Evolutionary conservation across 2,888 invertebrate species (phyloP).

Genomic region (Drosophila pseudotalamancana): DNA sequence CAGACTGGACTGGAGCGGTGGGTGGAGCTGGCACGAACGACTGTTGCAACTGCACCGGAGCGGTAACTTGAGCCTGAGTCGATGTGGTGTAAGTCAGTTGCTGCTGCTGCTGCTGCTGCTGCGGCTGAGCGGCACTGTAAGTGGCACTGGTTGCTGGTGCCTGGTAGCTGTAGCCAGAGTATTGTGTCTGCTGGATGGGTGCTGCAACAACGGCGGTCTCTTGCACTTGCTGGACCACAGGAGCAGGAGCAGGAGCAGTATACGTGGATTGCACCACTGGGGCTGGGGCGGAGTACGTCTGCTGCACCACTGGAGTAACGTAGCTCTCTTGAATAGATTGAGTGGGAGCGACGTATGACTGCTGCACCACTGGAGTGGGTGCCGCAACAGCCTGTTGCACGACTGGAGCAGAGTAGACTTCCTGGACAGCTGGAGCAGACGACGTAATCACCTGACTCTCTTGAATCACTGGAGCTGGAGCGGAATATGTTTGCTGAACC

Average conservation of each 20-base stretch:
- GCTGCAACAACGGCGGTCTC: constrained; percentile 1
- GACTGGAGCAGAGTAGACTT: constrained; percentile 15
- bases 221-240: constrained; percentile 11
- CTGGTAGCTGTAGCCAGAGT: constrained; percentile 43
- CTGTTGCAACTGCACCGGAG: constrained; percentile 29
- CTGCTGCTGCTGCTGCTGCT: constrained; percentile 16
- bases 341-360: neutral
- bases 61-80: constrained; percentile 22
- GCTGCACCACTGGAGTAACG: neutral
- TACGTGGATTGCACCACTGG: neutral
- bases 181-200: constrained; percentile 18
- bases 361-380: neutral
- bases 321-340: constrained; percentile 1
- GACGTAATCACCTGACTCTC: constrained; percentile 1
- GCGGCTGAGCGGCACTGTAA: constrained; percentile 18
- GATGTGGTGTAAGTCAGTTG: constrained; percentile 24
- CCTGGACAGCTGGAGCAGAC: constrained; percentile 31
- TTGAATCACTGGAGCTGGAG: constrained; percentile 14
- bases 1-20: constrained; percentile 28
- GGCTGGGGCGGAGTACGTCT: neutral
- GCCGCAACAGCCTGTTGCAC: constrained; percentile 1
- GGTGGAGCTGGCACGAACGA: constrained; percentile 6
- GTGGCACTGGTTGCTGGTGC: constrained; percentile 20
- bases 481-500: constrained; percentile 23
- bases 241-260: constrained; percentile 12